A percentile compares a stretch with the other conserved stretches of the same genome.
These are phyloP conservation scores for Myotis daubentonii DNA, from an alignment of 2,797 vertebrate genomes.

Conservation along the genomic window DNA sequence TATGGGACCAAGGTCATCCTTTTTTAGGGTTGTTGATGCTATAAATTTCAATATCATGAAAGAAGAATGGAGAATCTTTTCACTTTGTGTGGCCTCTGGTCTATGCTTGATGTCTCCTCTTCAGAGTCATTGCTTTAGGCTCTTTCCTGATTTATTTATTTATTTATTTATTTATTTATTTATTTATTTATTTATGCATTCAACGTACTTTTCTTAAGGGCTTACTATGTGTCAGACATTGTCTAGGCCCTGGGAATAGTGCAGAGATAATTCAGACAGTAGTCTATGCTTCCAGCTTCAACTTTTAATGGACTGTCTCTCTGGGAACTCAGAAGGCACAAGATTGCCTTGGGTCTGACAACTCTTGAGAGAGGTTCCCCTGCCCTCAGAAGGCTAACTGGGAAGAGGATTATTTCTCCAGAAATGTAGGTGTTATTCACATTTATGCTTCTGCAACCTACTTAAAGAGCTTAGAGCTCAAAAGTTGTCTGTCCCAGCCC, in stretches of 20 bases:
- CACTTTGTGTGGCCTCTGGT: background rate
- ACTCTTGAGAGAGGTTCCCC: background rate
- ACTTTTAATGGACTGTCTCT: background rate
- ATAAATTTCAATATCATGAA: background rate
- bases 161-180: background rate
- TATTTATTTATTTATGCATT: background rate
- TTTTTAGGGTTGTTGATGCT: background rate
- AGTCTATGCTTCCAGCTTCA: background rate
- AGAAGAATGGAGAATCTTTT: background rate
- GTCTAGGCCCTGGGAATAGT: background rate
- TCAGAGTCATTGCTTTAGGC: background rate
- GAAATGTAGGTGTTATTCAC: background rate
- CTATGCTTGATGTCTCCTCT: background rate
- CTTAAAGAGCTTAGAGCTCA: background rate
- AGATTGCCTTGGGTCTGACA: background rate
- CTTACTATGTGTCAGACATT: background rate
- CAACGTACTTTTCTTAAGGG: background rate
- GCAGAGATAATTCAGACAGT: background rate
- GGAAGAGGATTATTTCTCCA: background rate
- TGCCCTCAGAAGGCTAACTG: background rate
- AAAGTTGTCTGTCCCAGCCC: background rate
- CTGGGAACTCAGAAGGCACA: background rate
- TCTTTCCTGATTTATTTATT: background rate
- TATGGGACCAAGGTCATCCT: background rate
- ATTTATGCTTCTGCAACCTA: background rate